Evolutionary conservation across 2,113 vertebrate species (phyloP), one percentile per base, ranked within the genome.

Genomic region (Dipodomys ordii): DNA sequence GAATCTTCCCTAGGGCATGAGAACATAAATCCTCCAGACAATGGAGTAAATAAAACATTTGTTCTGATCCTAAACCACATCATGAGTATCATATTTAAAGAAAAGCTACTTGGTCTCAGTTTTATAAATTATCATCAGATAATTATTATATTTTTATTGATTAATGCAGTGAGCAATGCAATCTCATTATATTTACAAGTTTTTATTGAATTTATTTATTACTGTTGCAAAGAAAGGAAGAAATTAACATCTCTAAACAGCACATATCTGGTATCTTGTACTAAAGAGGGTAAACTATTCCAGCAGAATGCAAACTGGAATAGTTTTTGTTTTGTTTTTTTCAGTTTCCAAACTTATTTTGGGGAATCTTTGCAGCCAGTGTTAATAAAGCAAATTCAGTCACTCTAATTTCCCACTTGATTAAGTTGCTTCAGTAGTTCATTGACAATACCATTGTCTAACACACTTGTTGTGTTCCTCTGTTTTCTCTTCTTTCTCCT

Each of bases 131-230:
- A 44, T 28, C 12, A 32, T 27, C 22, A 71, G 67, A 20, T 32
- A 93, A 23, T 57, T 9, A 25, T 95, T 57, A 0, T 15, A 89
- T 91, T 30, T 67, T 71, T 83, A 83, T 62, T 91, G 87, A 88
- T 1, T 22, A 92, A 88, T 22, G 25, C 11, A 44, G 0, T 83
- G 23, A 83, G 0, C 7, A 82, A 83, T 67, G 27, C 62, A 81
- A 80, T 60, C 46, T 16, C 49, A 20, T 57, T 92, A 73, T 86
- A 82, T 78, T 30, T 57, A 57, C 15, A 16, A 1, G 49, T 44
- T 91, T 82, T 65, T n/a, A 44, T 80, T 87, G n/a, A 88, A 80
- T 86, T 65, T 92, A 87, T 82, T 91, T 46, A 86, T 90, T 39
- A 53, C 3, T 44, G 7, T 73, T 87, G 30, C 89, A 96, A 93